Conservation (phyloP, 1,140 invertebrate species). For the Theocolax elegans region DNA sequence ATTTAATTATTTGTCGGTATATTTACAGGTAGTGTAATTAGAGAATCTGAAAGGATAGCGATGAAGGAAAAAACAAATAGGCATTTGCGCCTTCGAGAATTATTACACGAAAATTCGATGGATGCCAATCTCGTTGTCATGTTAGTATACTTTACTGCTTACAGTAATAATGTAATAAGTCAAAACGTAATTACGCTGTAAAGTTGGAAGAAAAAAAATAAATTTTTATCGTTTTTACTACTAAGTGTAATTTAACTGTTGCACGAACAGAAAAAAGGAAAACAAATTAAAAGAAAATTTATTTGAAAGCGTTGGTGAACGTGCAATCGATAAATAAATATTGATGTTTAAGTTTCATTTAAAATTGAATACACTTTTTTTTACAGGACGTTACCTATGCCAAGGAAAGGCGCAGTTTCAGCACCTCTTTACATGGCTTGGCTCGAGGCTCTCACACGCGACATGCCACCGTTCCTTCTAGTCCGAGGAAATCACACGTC, state of each 20-base stretch:
- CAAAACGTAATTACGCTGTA: too few relatives aligned
- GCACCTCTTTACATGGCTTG: slow-evolving; percentile 93
- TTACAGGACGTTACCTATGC: slow-evolving; percentile 89
- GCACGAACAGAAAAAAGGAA: not conserved
- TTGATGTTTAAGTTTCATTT: too few relatives aligned
- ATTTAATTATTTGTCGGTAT: not conserved
- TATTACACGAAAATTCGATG: slow-evolving; percentile 86
- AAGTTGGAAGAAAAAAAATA: too few relatives aligned
- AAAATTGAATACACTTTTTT: slow-evolving; percentile 18
- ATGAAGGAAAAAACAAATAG: slow-evolving; percentile 92
- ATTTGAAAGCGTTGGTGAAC: too few relatives aligned
- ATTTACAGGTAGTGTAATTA: slow-evolving; percentile 73
- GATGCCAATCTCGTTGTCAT: slow-evolving; percentile 91
- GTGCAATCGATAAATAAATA: too few relatives aligned
- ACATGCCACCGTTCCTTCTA: slow-evolving; percentile 91
- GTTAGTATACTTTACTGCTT: slow-evolving; percentile 72
- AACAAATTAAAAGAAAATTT: too few relatives aligned
- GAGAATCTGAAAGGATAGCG: slow-evolving; percentile 83
- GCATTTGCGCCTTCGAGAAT: slow-evolving; percentile 87
- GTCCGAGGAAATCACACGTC: slow-evolving; percentile 95
- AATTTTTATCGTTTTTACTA: too few relatives aligned
- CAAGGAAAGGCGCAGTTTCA: slow-evolving; percentile 87
- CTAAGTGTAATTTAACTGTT: too few relatives aligned
- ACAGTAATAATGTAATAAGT: too few relatives aligned
- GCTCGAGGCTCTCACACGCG: slow-evolving; percentile 89